Evolutionary conservation across 2,797 vertebrate species (phyloP), one percentile per base, ranked within the genome.

Genomic region (Liasis olivaceus): DNA sequence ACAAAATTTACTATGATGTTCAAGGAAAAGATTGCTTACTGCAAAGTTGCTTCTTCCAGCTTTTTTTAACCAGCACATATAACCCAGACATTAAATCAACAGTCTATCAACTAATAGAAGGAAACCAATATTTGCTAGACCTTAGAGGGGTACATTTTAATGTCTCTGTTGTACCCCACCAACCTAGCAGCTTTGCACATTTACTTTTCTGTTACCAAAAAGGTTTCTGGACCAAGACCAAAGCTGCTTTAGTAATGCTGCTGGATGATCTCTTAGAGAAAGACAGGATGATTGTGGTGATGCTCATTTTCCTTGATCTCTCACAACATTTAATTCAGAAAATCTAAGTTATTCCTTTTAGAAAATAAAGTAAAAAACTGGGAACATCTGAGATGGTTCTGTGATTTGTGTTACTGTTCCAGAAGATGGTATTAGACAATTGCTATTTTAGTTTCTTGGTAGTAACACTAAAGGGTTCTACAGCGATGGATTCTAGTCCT

Each of bases 41-140:
- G 9, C 62, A 64, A 17, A 86, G 24, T 63, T 86, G 36, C 17
- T 69, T 86, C 88, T 90, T 92, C 17, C 51, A 86, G 88, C 9
- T 69, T 89, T 87, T 86, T 42, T 89, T 88, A 90, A 91, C 36
- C 14, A 72, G 85, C 31, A 89, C 22, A 81, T 72, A 17, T 72
- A 17, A 72, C n/a, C 14, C 66, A 72, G 36, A 72, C n/a, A 17
- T 69, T 77, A 90, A 72, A 90, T 85, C 62, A 62, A 66, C 56
- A 51, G 22, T 24, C 15, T 77, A 22, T 90, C n/a, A 88, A 36
- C 36, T 63, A 69, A 12, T 20, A 85, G 36, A 8, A 89, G 54
- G 60, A 89, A 89, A 85, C 15, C 89, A 90, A 63, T 64, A 92
- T 72, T 63, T 56, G 85, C 8, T 54, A 56, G 24, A 31, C 14